A percentile compares a stretch with the other conserved stretches of the same genome.
These are phyloP conservation scores for Myotis davidii DNA, from an alignment of 2,113 vertebrate species.

Conservation along the genomic window DNA sequence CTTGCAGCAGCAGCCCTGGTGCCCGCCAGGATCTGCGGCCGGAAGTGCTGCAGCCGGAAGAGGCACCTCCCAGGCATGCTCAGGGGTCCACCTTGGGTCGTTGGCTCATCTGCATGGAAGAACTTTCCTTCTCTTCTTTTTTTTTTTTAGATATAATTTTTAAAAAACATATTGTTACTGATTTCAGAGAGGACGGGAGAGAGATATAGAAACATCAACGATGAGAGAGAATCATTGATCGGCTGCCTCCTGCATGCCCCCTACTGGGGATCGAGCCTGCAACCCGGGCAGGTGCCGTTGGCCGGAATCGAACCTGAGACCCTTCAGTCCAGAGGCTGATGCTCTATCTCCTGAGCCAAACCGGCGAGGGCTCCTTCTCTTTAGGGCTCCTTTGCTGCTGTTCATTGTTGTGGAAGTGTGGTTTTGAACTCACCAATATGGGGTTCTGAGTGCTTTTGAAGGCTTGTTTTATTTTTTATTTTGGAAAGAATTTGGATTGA, in stretches of 20 bases:
- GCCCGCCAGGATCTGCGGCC: neutral
- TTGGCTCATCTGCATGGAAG: fast-evolving
- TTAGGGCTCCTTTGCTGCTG: no score
- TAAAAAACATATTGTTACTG: no score
- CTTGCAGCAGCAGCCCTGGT: neutral
- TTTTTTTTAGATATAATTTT: no score
- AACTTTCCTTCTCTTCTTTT: neutral
- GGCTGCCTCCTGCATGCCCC: no score
- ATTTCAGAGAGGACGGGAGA: no score
- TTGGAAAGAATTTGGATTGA: neutral
- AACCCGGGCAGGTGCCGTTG: no score
- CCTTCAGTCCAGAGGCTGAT: no score
- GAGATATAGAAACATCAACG: no score
- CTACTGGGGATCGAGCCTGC: no score
- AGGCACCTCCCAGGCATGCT: fast-evolving
- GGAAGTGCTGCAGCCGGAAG: fast-evolving
- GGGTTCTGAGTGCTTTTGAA: neutral
- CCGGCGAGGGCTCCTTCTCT: neutral
- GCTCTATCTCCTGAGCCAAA: no score
- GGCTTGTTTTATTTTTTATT: neutral
- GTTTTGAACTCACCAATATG: fast-evolving
- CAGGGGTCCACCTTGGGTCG: fast-evolving
- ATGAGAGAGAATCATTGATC: no score
- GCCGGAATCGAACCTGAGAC: no score
- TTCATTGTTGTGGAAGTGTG: fast-evolving